Base-by-base conservation (phyloP, 2,113 vertebrate genomes). In the Ahaetulla prasina region DNA sequence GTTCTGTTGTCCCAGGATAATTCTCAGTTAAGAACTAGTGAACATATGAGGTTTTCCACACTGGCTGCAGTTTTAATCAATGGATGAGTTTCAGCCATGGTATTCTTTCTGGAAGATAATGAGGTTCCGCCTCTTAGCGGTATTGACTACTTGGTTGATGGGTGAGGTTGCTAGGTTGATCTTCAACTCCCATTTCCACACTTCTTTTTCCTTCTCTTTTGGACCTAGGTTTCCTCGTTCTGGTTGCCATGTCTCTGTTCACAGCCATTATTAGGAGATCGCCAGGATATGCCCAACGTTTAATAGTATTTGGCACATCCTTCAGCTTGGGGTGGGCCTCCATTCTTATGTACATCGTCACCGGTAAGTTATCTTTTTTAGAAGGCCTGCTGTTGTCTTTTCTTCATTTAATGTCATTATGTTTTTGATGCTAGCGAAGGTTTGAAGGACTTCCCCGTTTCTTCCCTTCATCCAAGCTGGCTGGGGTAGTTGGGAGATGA, bases 161-260 rank as follows among this genome's bases (percentile, higher is more conserved):
- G 74, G 43, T 30, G 18, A 47, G 2, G 7, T 1, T 47, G 10
- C 16, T 12, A 63, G 43, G 54, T 1, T 80, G 68, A 7, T 39
- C 3, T 89, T 30, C 54, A 45, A 47, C 27, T 12, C 88, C 8
- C 8, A 45, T 7, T 7, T 43, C 12, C 14, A n/a, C 7, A 2
- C 8, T 5, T 43, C 3, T 74, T 88, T 90, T 54, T 39, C n/a
- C 10, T 57, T 30, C n/a, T 16, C 23, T 30, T 89, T 53, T 89
- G 68, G 22, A 27, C 22, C 1, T 63, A 93, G 92, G 87, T 43
- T 16, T 91, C n/a, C 47, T 84, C 4, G 60, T 27, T 47, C 43
- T 93, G 87, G 45, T 91, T 18, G 86, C 60, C 25, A 89, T 91
- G 90, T 30, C 45, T 16, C 2, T 91, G 3, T 93, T 89, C 85